Percentiles rank a stretch among this genome's conserved stretches.
Evolutionary conservation across 2,888 invertebrate genomes (phyloP).

Genomic region (Eristalinus sepulchralis): DNA sequence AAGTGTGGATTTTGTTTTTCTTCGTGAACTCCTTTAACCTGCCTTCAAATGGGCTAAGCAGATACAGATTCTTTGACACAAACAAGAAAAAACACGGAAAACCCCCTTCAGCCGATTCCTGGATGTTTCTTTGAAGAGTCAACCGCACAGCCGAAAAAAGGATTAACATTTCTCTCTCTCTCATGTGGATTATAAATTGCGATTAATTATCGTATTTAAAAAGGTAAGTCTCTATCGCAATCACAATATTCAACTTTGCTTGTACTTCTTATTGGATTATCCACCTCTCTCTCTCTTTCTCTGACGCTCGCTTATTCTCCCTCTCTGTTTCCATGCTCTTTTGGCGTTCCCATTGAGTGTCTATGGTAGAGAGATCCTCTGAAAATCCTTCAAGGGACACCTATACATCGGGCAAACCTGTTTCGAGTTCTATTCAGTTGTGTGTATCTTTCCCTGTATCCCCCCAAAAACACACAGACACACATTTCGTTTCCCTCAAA

Average conservation of each 20-base stretch:
- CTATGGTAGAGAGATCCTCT: background rate
- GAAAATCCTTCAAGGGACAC: conserved; percentile 23
- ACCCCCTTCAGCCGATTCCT: background rate
- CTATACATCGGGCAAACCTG: conserved; percentile 30
- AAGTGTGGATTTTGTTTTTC: background rate
- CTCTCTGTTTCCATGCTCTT: background rate
- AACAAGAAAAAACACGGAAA: background rate
- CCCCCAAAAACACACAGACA: background rate
- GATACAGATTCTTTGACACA: conserved; percentile 12
- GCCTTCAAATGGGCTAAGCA: conserved; percentile 32
- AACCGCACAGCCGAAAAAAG: conserved; percentile 30
- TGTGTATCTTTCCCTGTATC: background rate
- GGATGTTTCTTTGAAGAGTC: conserved; percentile 19
- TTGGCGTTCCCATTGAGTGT: background rate
- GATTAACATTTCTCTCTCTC: conserved; percentile 59
- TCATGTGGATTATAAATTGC: conserved; percentile 69
- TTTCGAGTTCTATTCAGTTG: background rate
- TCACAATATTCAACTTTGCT: background rate
- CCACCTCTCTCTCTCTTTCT: background rate
- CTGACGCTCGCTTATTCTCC: background rate
- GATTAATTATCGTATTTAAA: conserved; percentile 66
- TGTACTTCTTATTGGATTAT: conserved; percentile 25
- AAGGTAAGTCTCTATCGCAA: conserved; percentile 47
- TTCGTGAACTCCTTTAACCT: conserved; percentile 43
- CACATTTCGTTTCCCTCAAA: background rate